Base-by-base conservation (phyloP, 2,888 invertebrate genomes). In the Melikaiella ostensackeni region DNA sequence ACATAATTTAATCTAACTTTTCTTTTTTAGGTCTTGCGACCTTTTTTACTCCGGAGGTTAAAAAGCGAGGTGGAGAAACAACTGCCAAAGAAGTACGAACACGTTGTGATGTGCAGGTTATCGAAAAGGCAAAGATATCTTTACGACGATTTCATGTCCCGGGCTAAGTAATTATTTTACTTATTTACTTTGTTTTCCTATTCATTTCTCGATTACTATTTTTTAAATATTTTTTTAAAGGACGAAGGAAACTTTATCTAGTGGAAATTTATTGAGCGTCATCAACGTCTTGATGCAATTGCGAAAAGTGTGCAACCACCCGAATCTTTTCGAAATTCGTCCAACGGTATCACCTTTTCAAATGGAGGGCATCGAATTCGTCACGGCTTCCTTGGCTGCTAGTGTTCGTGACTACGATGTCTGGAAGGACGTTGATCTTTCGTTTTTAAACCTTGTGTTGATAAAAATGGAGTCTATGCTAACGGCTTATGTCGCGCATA, bases 141-240 rank as follows among this genome's bases (percentile, higher is more conserved):
- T 79, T 99, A 99, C 93, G 99, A 99, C 92, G 99, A 99, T 92
- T 99, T 99, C 92, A 99, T 99, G 99, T 96, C 98, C 75, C 95
- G 98, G 87, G 95, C 98, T 89, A 96, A 97, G 97, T 97, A 92
- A 94, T 95, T 93, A 78, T 64, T 75, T 73, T 42, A 59, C 74
- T 74, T 70, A 57, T 75, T 74, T 24, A 33, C 42, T 19, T 73
- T 74, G 24, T 66, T 70, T 55, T 79, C 63, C 9, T 55, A 11
- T 55, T 55, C 11, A 9, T 70, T 50, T 75, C 35, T 21, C n/a
- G 24, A 59, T 70, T 57, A 50, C 9, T 50, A 74, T 77, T 63
- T 27, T 59, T 66, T 75, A 74, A 70, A 16, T 42, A 76, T 27
- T 74, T 76, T 78, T 42, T 77, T 75, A 78, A 90, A 98, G 98